These are phyloP conservation scores for Cephus runcator DNA, from an alignment of 2,888 invertebrate species.

Conservation along the genomic window DNA sequence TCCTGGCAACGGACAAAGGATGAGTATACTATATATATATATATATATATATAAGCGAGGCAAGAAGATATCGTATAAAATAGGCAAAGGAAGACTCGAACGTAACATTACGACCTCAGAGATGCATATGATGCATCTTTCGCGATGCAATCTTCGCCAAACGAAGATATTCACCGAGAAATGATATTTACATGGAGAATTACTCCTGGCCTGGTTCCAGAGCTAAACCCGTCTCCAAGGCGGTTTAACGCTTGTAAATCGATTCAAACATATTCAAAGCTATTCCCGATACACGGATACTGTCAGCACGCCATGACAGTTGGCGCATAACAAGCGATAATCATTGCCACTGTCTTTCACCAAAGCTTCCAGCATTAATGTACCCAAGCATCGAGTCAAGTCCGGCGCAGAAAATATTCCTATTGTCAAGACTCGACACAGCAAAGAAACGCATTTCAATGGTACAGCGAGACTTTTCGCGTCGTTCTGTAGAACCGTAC, in stretches of 20 bases:
- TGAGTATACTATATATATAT: not conserved
- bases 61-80: not conserved
- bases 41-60: not conserved
- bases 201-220: slow-evolving; percentile 54
- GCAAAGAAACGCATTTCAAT: not conserved
- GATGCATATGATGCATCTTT: not conserved
- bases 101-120: not conserved
- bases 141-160: slow-evolving; percentile 35
- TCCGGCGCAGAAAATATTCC: not conserved
- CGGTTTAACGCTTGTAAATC: slow-evolving; percentile 41
- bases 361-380: not conserved
- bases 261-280: slow-evolving; percentile 60
- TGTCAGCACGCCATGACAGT: slow-evolving; percentile 44
- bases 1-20: not conserved
- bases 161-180: slow-evolving; percentile 42
- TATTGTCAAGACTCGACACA: not conserved
- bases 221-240: slow-evolving; percentile 20
- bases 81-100: not conserved
- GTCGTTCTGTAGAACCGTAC: not conserved
- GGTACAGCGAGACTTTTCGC: not conserved
- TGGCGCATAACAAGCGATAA: slow-evolving; percentile 17
- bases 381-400: not conserved
- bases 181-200: slow-evolving; percentile 57
- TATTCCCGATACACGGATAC: slow-evolving; percentile 54
- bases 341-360: slow-evolving; percentile 42